Percentiles rank a stretch among this genome's conserved stretches.
phyloP scores from a whole-genome alignment of 2,888 invertebrate species.

The Rambutsinella grinnellia region DNA sequence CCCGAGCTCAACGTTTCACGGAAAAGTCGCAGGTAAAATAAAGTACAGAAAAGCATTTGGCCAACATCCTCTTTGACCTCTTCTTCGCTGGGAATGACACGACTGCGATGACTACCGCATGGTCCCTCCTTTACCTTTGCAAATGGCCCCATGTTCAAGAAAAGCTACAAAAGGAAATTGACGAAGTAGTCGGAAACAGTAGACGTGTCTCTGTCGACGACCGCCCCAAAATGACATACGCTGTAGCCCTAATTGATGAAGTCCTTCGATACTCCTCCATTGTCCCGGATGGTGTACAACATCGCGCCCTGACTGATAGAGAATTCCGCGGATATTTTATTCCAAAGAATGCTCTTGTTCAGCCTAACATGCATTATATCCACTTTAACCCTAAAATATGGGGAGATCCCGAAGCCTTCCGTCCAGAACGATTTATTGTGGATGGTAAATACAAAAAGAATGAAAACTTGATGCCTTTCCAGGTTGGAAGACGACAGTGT shows the following conservation, averaged over 20 bases:
- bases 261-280: conserved; percentile 74
- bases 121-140: conserved; percentile 38
- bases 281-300: conserved; percentile 75
- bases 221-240: conserved; percentile 72
- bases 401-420: conserved; percentile 25
- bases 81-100: too few species aligned
- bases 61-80: too few species aligned
- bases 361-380: conserved; percentile 12
- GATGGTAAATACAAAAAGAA: conserved; percentile 29
- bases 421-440: conserved; percentile 40
- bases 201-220: conserved; percentile 16
- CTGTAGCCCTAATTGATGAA: conserved; percentile 77
- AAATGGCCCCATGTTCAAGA: conserved; percentile 29
- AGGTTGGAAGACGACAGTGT: conserved; percentile 26
- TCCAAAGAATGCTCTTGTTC: conserved; percentile 36
- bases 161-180: conserved; percentile 37
- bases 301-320: conserved; percentile 72
- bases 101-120: conserved; percentile 20
- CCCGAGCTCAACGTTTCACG: conserved; percentile 19
- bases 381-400: conserved; percentile 13
- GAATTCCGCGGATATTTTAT: conserved; percentile 59
- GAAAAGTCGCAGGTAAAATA: conserved; percentile 7
- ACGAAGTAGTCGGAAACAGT: conserved; percentile 23
- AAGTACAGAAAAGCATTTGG: too few species aligned
- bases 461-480: conserved; percentile 45